A percentile compares a stretch with the other conserved stretches of the same genome.
phyloP scores from a whole-genome alignment of 2,113 vertebrate species.

The Coreoperca whiteheadi region DNA sequence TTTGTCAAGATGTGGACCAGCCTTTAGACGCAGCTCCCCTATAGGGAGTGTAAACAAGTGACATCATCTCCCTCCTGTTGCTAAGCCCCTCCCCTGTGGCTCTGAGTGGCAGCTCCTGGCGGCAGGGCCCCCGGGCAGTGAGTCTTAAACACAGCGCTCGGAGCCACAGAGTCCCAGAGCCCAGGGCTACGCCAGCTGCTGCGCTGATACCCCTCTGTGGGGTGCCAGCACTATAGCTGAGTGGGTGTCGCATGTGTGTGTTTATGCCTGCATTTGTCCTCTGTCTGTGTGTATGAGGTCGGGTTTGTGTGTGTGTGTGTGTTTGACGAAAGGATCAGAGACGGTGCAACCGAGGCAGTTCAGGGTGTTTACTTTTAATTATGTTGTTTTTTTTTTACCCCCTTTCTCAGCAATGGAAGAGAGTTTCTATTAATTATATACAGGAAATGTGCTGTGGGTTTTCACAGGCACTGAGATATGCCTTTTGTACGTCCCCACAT shows the following conservation, averaged over 20 bases:
- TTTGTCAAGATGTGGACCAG: conserved; percentile 12
- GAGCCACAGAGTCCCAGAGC: conserved; percentile 56
- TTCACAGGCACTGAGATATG: conserved; percentile 39
- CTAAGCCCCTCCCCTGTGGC: conserved; percentile 62
- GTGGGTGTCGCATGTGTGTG: conserved; percentile 15
- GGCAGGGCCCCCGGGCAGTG: conserved; percentile 50
- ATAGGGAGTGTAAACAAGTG: conserved; percentile 24
- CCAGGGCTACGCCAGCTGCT: conserved; percentile 73
- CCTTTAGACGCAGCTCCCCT: background rate
- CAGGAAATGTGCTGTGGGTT: conserved; percentile 46
- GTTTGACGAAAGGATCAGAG: conserved; percentile 63
- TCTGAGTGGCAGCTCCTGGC: conserved; percentile 67
- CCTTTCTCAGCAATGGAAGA: conserved; percentile 39
- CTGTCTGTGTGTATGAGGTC: background rate
- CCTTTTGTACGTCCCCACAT: conserved; percentile 46
- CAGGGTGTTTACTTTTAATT: conserved; percentile 79
- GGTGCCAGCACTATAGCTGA: conserved; percentile 22
- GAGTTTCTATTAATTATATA: conserved; percentile 57
- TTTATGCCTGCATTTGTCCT: background rate
- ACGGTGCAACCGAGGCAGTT: conserved; percentile 19
- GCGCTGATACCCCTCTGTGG: conserved; percentile 56
- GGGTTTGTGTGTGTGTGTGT: conserved; percentile 31
- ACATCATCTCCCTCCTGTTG: conserved; percentile 43
- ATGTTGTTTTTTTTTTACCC: conserved; percentile 33
- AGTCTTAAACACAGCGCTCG: conserved; percentile 70